Percentiles rank a stretch among this genome's conserved stretches.
Evolutionary conservation across 2,113 vertebrate genomes (phyloP).

Genomic region (Gnathonemus longibarbis): DNA sequence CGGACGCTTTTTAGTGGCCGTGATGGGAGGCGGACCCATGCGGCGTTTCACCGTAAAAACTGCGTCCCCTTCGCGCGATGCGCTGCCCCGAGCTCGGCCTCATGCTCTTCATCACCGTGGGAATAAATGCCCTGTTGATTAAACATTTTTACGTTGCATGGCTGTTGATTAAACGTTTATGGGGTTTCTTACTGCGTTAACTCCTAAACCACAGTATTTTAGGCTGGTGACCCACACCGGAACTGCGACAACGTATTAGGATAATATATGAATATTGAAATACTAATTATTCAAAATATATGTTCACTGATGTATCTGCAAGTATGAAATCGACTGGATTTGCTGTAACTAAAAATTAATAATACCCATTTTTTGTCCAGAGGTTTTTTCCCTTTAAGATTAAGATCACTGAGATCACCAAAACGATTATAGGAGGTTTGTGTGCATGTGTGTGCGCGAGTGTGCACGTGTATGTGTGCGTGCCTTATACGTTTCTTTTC

Average conservation of each 20-base stretch:
- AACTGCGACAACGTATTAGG: neutral
- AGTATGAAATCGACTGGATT: neutral
- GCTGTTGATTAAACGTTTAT: neutral
- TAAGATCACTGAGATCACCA: neutral
- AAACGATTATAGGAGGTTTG: neutral
- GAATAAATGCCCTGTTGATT: neutral
- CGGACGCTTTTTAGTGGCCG: neutral
- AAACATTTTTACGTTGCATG: neutral
- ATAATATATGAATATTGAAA: neutral
- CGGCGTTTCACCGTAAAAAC: neutral
- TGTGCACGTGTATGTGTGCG: neutral
- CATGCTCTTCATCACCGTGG: neutral
- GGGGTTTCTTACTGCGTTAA: neutral
- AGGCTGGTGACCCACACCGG: neutral
- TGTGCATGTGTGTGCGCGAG: neutral
- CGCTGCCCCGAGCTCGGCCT: neutral
- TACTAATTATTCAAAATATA: neutral
- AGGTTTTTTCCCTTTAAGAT: neutral
- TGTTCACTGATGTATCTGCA: neutral
- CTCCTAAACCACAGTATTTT: neutral
- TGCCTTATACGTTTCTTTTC: neutral
- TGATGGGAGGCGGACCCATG: neutral
- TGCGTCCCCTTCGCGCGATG: neutral
- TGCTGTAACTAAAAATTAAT: neutral
- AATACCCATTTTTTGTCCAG: neutral